A percentile compares a stretch with the other conserved stretches of the same genome.
These are phyloP conservation scores for Epinotia demarniana DNA, from an alignment of 2,888 invertebrate species.

Conservation along the genomic window DNA sequence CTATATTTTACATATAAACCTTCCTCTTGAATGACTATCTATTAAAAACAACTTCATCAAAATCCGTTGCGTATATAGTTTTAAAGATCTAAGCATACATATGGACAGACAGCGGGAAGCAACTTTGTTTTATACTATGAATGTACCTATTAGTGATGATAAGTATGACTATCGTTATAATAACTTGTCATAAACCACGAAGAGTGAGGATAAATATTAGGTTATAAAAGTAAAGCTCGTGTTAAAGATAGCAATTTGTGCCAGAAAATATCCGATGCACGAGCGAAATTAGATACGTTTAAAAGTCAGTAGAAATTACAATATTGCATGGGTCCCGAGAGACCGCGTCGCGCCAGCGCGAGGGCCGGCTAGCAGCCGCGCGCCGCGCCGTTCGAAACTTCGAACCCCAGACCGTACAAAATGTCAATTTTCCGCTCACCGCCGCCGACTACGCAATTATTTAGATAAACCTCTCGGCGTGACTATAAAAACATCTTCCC, in stretches of 20 bases:
- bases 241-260: slow-evolving; percentile 30
- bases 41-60: too few relatives aligned
- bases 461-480: slow-evolving; percentile 84
- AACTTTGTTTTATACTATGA: too few relatives aligned
- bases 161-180: slow-evolving; percentile 63
- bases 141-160: too few relatives aligned
- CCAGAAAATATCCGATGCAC: slow-evolving; percentile 43
- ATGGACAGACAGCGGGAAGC: too few relatives aligned
- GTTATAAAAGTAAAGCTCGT: slow-evolving; percentile 33
- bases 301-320: slow-evolving; percentile 46
- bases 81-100: too few relatives aligned
- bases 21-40: too few relatives aligned
- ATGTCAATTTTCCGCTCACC: slow-evolving; percentile 84
- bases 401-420: slow-evolving; percentile 57
- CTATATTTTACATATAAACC: too few relatives aligned
- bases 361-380: background rate
- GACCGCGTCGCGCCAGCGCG: background rate
- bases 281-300: slow-evolving; percentile 39
- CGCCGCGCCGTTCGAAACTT: background rate
- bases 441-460: slow-evolving; percentile 84
- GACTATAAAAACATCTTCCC: slow-evolving; percentile 84
- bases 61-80: too few relatives aligned
- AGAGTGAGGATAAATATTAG: slow-evolving; percentile 46
- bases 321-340: slow-evolving; percentile 44
- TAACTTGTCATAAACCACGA: slow-evolving; percentile 57